A percentile compares a stretch with the other conserved stretches of the same genome.
Evolutionary conservation across 2,888 invertebrate genomes (phyloP).

Genomic region (Cyclophora punctaria): DNA sequence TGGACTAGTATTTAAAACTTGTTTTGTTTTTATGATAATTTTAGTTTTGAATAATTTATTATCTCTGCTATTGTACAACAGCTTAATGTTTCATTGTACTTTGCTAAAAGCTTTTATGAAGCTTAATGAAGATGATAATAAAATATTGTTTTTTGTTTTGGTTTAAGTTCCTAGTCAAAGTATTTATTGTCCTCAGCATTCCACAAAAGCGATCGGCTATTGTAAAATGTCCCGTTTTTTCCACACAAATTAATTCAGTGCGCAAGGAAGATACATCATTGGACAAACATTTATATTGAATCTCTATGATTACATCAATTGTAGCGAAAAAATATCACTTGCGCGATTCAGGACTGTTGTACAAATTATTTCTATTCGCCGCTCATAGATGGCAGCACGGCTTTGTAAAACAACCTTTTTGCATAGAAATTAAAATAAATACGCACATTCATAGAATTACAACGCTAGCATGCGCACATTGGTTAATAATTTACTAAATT

Average conservation of each 20-base stretch:
- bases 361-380: no score
- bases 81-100: background rate
- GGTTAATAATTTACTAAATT: no score
- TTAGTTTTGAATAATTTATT: background rate
- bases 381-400: no score
- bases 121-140: background rate
- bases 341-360: slow-evolving; percentile 21
- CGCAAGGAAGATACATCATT: slow-evolving; percentile 57
- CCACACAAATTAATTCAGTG: slow-evolving; percentile 46
- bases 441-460: no score
- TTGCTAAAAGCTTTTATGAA: background rate
- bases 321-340: slow-evolving; percentile 15
- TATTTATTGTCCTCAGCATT: slow-evolving; percentile 38
- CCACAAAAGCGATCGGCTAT: slow-evolving; percentile 45
- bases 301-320: background rate
- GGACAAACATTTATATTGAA: slow-evolving; percentile 15
- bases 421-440: no score
- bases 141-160: background rate
- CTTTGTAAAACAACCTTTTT: no score
- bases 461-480: no score
- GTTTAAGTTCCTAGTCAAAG: background rate
- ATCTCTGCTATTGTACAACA: no score
- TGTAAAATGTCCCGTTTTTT: slow-evolving; percentile 36
- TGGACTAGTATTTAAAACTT: background rate
- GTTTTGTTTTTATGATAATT: background rate